Conservation (phyloP, 2,113 vertebrate species). For the Tachysurus vachellii region DNA sequence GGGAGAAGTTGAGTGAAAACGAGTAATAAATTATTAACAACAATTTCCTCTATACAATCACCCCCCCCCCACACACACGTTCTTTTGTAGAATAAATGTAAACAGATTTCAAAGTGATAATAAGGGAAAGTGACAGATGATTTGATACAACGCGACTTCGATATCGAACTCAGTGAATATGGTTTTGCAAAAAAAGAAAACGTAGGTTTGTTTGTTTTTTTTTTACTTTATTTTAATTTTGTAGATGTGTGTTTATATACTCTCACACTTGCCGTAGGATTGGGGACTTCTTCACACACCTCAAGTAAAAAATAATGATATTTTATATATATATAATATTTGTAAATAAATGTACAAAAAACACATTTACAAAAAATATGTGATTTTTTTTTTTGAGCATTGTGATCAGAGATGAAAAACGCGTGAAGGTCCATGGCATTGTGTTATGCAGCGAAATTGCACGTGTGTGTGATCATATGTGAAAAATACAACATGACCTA, state of each 20-base stretch:
- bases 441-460: not conserved
- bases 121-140: not conserved
- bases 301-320: not conserved
- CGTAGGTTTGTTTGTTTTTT: not conserved
- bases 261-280: not conserved
- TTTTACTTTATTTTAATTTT: not conserved
- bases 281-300: too few relatives aligned
- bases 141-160: not conserved
- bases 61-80: not conserved
- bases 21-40: constrained; percentile 16
- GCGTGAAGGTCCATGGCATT: not conserved
- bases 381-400: too few relatives aligned
- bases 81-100: not conserved
- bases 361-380: too few relatives aligned
- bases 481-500: not conserved
- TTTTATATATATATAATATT: not conserved
- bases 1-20: constrained; percentile 16
- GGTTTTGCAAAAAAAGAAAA: not conserved
- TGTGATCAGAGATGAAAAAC: not conserved
- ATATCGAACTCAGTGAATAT: not conserved
- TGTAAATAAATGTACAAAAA: not conserved
- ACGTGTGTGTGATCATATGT: not conserved
- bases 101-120: not conserved
- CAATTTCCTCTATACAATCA: constrained; percentile 1
- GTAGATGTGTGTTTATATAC: not conserved